Evolutionary conservation across 2,113 vertebrate genomes (phyloP).

Genomic region (Oncorhynchus clarkii): DNA sequence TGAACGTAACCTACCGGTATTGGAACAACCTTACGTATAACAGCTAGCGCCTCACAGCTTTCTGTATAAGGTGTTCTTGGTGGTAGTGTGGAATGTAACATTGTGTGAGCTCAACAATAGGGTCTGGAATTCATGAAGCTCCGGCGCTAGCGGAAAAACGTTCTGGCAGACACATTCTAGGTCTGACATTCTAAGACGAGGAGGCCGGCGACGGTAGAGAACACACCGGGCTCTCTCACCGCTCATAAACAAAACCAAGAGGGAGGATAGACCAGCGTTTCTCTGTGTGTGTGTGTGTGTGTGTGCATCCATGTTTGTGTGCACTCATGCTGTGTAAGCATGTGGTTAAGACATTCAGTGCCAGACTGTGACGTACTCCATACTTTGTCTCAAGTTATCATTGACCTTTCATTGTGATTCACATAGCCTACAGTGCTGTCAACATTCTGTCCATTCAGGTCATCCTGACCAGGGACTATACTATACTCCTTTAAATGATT

Average conservation of each 20-base stretch:
- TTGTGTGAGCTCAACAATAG: constrained; percentile 45
- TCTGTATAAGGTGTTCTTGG: constrained; percentile 11
- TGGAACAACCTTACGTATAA: constrained; percentile 24
- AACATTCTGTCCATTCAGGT: neutral
- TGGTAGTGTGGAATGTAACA: constrained; percentile 43
- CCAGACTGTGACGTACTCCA: neutral
- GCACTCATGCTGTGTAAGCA: neutral
- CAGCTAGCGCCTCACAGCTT: constrained; percentile 20
- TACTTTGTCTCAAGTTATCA: neutral
- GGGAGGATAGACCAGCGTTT: neutral
- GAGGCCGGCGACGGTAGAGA: neutral
- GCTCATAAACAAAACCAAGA: neutral
- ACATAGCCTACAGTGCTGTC: neutral
- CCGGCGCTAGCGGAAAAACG: constrained; percentile 2
- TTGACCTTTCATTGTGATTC: neutral
- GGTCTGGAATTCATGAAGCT: neutral
- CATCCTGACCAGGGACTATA: neutral
- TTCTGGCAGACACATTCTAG: constrained; percentile 14
- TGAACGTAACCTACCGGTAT: constrained; percentile 31
- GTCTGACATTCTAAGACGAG: constrained; percentile 1
- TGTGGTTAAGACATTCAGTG: neutral
- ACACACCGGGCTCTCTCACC: neutral
- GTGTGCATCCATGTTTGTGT: neutral
- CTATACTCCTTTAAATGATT: too few relatives aligned
- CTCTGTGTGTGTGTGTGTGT: neutral